Conservation (phyloP, 2,113 vertebrate genomes). For the Callaeas wilsoni region DNA sequence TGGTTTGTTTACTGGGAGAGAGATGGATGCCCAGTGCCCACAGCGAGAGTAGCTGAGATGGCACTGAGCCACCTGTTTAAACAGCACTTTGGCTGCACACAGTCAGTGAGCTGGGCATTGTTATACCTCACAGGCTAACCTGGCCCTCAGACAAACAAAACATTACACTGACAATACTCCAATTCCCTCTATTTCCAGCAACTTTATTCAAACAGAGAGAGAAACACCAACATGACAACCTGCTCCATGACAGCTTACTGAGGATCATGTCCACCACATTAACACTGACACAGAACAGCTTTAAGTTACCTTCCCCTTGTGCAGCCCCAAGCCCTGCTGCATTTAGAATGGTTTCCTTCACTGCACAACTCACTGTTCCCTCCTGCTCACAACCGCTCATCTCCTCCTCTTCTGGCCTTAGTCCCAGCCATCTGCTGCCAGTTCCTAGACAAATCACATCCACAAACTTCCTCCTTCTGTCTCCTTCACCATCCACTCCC, state of each 20-base stretch:
- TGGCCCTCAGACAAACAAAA: neutral
- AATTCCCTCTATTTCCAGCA: neutral
- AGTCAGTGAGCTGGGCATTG: neutral
- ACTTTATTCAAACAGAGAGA: neutral
- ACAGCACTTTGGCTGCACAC: neutral
- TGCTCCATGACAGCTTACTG: neutral
- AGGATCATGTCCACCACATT: neutral
- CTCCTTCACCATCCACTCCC: neutral
- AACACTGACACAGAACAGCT: neutral
- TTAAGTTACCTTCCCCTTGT: neutral
- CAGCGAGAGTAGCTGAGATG: fast-evolving
- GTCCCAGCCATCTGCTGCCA: neutral
- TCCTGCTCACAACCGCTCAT: neutral
- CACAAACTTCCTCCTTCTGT: neutral
- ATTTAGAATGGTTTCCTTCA: neutral
- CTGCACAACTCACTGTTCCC: neutral
- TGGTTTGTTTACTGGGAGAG: neutral
- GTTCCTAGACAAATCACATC: neutral
- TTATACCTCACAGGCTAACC: neutral
- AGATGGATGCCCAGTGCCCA: neutral
- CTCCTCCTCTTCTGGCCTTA: neutral
- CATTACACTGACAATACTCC: neutral
- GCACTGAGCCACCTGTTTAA: neutral
- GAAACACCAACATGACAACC: neutral
- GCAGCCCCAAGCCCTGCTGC: neutral